phyloP scores from a whole-genome alignment of 2,888 invertebrate genomes.

The Acronicta psi region DNA sequence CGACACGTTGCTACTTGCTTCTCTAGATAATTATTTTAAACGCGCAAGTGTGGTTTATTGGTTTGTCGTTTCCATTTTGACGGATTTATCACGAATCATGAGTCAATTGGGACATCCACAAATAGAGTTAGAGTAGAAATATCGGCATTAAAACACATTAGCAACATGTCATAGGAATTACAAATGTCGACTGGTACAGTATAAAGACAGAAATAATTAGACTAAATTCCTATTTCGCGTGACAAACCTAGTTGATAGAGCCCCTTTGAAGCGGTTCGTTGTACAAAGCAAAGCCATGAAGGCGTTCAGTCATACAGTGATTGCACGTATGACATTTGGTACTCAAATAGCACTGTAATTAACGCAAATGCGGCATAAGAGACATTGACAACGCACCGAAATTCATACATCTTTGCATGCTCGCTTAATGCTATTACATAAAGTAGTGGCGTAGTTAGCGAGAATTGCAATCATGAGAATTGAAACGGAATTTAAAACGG shows the following conservation, averaged over 20 bases:
- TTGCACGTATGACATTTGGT: conserved; percentile 42
- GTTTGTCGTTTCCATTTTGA: background rate
- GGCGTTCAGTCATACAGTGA: conserved; percentile 28
- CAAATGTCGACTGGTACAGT: conserved; percentile 14
- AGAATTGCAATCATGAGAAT: conserved; percentile 27
- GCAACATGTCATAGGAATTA: conserved; percentile 17
- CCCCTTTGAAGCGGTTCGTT: conserved; percentile 28
- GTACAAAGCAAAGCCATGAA: conserved; percentile 35
- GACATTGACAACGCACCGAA: conserved; percentile 17
- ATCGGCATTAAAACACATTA: background rate
- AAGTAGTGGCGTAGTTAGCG: conserved; percentile 12
- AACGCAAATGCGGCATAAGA: conserved; percentile 31
- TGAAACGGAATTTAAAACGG: too few relatives aligned
- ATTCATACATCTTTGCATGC: conserved; percentile 23
- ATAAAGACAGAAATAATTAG: conserved; percentile 23
- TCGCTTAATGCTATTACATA: conserved; percentile 18
- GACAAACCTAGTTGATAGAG: conserved; percentile 22
- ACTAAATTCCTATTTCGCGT: conserved; percentile 23
- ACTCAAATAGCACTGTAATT: conserved; percentile 38
- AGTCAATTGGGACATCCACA: conserved; percentile 1
- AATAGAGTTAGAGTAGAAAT: conserved; percentile 13
- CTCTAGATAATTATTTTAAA: conserved; percentile 2
- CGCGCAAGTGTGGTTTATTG: conserved; percentile 5
- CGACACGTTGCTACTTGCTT: too few relatives aligned
- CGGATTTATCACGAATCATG: background rate